Conservation (phyloP, 1,140 invertebrate species). For the Danaus melanippus region DNA sequence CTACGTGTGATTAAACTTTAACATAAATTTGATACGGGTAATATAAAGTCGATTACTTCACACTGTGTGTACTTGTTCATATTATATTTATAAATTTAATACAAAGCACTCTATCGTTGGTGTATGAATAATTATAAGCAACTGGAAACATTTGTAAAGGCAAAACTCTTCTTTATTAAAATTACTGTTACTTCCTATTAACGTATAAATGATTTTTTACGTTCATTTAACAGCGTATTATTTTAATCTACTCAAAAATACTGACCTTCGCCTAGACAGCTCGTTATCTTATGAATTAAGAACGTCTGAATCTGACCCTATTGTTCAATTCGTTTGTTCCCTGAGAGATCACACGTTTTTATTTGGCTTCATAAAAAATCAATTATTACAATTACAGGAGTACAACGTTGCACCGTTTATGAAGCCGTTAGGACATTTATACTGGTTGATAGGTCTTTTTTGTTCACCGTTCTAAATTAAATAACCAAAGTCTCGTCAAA, state of each 20-base stretch:
- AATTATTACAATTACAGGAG: neutral
- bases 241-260: constrained; percentile 6
- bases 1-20: constrained; percentile 14
- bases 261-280: constrained; percentile 46
- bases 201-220: no score
- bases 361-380: constrained; percentile 13
- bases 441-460: no score
- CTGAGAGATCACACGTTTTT: constrained; percentile 22
- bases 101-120: neutral
- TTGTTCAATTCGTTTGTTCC: constrained; percentile 41
- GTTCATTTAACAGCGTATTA: no score
- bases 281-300: constrained; percentile 43
- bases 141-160: no score
- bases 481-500: no score
- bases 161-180: no score
- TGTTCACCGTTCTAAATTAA: no score
- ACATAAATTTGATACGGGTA: constrained; percentile 33
- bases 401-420: no score
- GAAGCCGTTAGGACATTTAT: no score
- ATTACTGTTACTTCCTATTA: no score
- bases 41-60: constrained; percentile 30
- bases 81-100: neutral
- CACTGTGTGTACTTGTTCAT: neutral
- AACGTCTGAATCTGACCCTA: constrained; percentile 46
- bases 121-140: no score